Evolutionary conservation across 2,888 invertebrate species (phyloP).

Genomic region (Zygothrica quintamaculata): DNA sequence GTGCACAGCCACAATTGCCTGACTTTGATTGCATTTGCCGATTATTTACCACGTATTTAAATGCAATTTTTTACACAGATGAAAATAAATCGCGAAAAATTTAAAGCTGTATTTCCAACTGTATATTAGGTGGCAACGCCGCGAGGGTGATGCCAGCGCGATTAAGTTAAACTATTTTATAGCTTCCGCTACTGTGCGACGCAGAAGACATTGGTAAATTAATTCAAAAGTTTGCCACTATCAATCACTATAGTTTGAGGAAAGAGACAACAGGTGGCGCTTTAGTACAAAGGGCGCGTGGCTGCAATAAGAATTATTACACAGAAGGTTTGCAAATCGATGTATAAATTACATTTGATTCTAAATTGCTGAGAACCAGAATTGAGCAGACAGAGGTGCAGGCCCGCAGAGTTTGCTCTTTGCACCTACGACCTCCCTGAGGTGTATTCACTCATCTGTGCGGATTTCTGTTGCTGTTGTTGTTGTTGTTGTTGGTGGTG

Average conservation of each 20-base stretch:
- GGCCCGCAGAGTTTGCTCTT: conserved; percentile 10
- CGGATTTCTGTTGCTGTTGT: conserved; percentile 24
- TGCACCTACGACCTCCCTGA: conserved; percentile 1
- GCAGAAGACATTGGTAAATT: conserved; percentile 43
- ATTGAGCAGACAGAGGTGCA: conserved; percentile 39
- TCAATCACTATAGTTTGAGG: conserved; percentile 6
- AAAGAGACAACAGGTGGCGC: neutral
- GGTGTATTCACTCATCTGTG: conserved; percentile 29
- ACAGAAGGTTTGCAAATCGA: conserved; percentile 39
- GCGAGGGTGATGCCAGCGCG: conserved; percentile 38
- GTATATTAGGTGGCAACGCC: conserved; percentile 60
- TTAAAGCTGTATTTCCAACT: conserved; percentile 8
- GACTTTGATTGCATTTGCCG: conserved; percentile 73
- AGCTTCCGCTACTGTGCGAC: conserved; percentile 44
- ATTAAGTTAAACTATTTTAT: conserved; percentile 35
- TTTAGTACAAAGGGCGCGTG: conserved; percentile 44
- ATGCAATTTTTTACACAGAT: conserved; percentile 59
- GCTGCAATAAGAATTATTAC: conserved; percentile 54
- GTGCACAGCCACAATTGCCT: conserved; percentile 49
- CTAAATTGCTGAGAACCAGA: conserved; percentile 52
- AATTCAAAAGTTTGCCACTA: conserved; percentile 1
- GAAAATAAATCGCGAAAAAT: conserved; percentile 9
- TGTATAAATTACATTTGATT: conserved; percentile 37
- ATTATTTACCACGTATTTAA: conserved; percentile 73
- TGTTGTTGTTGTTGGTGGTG: conserved; percentile 24